Conservation (phyloP, 2,888 invertebrate species). For the Drosophila yooni region DNA sequence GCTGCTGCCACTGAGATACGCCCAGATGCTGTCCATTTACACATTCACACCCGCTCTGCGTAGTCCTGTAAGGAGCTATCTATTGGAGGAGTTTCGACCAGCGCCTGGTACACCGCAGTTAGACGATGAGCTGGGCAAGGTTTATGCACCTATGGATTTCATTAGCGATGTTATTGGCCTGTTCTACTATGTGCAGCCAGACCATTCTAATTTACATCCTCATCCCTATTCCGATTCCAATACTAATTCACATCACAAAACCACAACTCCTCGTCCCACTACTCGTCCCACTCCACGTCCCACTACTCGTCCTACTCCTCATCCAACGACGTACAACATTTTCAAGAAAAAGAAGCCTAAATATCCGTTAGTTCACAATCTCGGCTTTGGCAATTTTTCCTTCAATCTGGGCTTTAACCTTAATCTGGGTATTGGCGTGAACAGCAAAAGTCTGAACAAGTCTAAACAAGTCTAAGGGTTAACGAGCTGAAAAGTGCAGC, state of each 20-base stretch:
- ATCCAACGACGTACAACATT: slow-evolving; percentile 8
- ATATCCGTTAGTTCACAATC: slow-evolving; percentile 27
- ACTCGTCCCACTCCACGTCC: not conserved
- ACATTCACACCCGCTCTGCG: slow-evolving; percentile 10
- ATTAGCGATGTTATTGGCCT: slow-evolving; percentile 29
- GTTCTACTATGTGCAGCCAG: slow-evolving; percentile 29
- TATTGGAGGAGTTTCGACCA: not conserved
- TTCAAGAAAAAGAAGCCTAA: slow-evolving; percentile 49
- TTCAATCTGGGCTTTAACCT: slow-evolving; percentile 65
- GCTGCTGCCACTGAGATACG: slow-evolving; percentile 6
- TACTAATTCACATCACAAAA: not conserved
- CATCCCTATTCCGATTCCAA: not conserved
- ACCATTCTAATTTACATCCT: not conserved
- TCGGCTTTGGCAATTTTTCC: slow-evolving; percentile 62
- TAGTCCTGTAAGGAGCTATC: not conserved
- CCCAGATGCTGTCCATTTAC: slow-evolving; percentile 36
- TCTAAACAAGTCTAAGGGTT: not conserved
- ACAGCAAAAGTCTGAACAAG: not conserved
- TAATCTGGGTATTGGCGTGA: slow-evolving; percentile 38
- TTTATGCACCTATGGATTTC: slow-evolving; percentile 6
- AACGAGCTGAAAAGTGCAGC: slow-evolving; percentile 10
- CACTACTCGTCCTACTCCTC: not conserved
- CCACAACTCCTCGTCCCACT: not conserved
- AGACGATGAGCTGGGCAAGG: slow-evolving; percentile 17
- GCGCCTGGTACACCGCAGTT: not conserved